Conservation (phyloP, 2,888 invertebrate genomes). For the Lasioglossum leucozonium region DNA sequence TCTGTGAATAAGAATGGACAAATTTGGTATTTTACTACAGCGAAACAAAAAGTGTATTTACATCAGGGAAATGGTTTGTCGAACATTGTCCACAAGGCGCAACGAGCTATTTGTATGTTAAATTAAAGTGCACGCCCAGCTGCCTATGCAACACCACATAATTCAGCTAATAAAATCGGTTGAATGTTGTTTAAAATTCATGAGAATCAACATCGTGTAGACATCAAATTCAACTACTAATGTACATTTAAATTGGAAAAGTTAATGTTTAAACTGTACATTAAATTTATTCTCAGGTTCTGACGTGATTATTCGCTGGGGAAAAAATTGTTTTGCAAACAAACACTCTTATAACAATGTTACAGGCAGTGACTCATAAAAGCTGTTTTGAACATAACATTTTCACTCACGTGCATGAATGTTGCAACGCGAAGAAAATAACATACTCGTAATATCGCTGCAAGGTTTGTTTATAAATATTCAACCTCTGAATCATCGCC, state of each 20-base stretch:
- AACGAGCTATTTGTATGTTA: background rate
- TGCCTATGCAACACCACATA: background rate
- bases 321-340: background rate
- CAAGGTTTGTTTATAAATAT: background rate
- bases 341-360: background rate
- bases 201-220: background rate
- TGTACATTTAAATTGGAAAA: background rate
- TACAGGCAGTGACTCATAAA: background rate
- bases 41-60: background rate
- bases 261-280: background rate
- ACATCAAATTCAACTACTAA: background rate
- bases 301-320: background rate
- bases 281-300: background rate
- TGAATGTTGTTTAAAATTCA: slow-evolving; percentile 3
- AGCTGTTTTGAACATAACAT: background rate
- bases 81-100: background rate
- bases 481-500: background rate
- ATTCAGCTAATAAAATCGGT: background rate
- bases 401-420: background rate
- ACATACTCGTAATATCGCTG: background rate
- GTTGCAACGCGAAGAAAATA: background rate
- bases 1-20: background rate
- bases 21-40: background rate
- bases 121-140: background rate
- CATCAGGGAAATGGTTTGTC: background rate